Evolutionary conservation across 2,113 vertebrate species (phyloP).

Genomic region (Sprattus sprattus): DNA sequence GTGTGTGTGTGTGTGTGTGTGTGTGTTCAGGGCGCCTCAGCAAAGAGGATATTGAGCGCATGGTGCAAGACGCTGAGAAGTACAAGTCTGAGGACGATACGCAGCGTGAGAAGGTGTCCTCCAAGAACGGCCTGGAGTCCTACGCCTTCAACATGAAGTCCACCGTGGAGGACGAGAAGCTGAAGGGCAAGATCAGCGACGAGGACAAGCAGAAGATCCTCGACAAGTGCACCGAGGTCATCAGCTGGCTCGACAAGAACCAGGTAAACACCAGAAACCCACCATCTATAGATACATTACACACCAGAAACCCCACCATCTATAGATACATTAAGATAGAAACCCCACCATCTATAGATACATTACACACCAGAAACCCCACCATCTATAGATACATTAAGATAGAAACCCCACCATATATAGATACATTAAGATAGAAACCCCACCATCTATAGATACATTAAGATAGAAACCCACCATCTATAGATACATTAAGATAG

Average conservation of each 20-base stretch:
- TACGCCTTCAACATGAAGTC: slow-evolving; percentile 89
- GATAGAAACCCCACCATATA: too few species aligned
- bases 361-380: too few species aligned
- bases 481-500: too few species aligned
- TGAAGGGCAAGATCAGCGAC: slow-evolving; percentile 84
- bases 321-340: too few species aligned
- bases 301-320: too few species aligned
- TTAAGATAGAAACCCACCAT: too few species aligned
- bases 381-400: too few species aligned
- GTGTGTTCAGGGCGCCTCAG: slow-evolving; percentile 78
- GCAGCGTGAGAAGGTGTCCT: slow-evolving; percentile 82
- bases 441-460: too few species aligned
- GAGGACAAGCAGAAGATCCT: slow-evolving; percentile 86
- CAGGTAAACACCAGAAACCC: slow-evolving; percentile 66
- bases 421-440: too few species aligned
- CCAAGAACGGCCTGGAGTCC: slow-evolving; percentile 84
- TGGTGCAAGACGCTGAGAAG: slow-evolving; percentile 88
- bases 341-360: too few species aligned
- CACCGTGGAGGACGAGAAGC: slow-evolving; percentile 87
- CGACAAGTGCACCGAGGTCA: slow-evolving; percentile 84
- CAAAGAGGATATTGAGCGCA: slow-evolving; percentile 89
- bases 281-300: too few species aligned
- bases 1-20: neutral
- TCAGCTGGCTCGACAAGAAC: slow-evolving; percentile 87
- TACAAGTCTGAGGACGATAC: slow-evolving; percentile 88